Conservation (phyloP, 2,888 invertebrate species). For the Bibio marci region DNA sequence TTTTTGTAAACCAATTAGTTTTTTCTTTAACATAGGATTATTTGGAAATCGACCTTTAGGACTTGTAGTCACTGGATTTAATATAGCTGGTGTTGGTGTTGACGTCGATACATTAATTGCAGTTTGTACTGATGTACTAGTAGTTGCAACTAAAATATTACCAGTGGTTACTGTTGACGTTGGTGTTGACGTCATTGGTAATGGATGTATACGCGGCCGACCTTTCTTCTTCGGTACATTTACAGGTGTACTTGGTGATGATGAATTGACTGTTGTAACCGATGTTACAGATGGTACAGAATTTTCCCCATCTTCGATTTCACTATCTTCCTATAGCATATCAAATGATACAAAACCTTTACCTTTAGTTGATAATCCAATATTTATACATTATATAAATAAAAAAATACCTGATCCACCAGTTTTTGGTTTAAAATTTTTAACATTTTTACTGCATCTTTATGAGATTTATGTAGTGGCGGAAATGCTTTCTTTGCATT, state of each 20-base stretch:
- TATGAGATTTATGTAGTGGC: constrained; percentile 62
- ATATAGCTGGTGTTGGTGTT: constrained; percentile 4
- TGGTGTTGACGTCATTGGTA: constrained; percentile 3
- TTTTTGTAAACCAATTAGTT: constrained; percentile 66
- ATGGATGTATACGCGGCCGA: constrained; percentile 18
- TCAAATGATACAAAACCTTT: background rate
- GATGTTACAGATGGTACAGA: constrained; percentile 4
- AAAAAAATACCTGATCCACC: constrained; percentile 24
- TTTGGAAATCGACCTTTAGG: constrained; percentile 23
- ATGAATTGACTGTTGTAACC: background rate
- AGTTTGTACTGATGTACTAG: background rate
- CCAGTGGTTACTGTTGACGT: constrained; percentile 3
- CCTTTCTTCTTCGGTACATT: constrained; percentile 20
- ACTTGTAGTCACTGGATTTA: constrained; percentile 12
- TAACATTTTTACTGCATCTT: constrained; percentile 71
- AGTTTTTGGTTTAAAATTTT: constrained; percentile 70
- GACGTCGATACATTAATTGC: background rate
- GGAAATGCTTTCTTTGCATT: constrained; percentile 87
- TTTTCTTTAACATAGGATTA: constrained; percentile 43
- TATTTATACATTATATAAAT: too few relatives aligned
- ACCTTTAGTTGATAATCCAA: too few relatives aligned
- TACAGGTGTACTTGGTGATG: constrained; percentile 6
- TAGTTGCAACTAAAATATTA: constrained; percentile 11
- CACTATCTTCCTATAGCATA: constrained; percentile 11
- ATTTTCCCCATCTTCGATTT: constrained; percentile 13